These are phyloP conservation scores for Hydrochoerus hydrochaeris DNA, from an alignment of 2,113 vertebrate genomes.

Conservation along the genomic window DNA sequence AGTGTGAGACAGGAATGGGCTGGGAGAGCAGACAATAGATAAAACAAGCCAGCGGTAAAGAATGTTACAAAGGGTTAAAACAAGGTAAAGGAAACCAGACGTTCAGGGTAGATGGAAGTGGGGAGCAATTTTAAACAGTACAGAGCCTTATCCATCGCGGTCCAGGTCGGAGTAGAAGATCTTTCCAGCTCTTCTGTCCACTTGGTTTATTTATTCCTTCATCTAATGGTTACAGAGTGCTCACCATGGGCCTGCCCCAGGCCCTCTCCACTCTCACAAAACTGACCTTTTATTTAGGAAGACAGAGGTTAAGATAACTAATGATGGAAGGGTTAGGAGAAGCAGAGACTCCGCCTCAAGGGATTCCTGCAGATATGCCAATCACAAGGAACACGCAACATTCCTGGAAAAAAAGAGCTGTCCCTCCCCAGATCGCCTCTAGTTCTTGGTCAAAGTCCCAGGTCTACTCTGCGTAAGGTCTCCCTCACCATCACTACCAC, in stretches of 20 bases:
- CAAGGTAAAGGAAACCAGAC: background rate
- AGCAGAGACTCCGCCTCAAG: background rate
- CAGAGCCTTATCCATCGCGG: background rate
- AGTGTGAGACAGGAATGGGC: background rate
- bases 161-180: background rate
- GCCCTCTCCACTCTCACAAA: background rate
- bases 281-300: background rate
- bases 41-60: background rate
- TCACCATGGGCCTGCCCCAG: background rate
- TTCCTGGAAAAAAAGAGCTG: accelerated
- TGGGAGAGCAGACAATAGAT: background rate
- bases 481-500: background rate
- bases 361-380: background rate
- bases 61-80: background rate
- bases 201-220: background rate
- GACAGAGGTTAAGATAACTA: background rate
- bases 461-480: background rate
- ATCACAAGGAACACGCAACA: background rate
- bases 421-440: background rate
- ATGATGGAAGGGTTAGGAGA: background rate
- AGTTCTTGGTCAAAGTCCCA: background rate
- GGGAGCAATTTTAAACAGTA: background rate
- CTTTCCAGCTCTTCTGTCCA: background rate
- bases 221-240: background rate
- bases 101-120: background rate